Evolutionary conservation across 1,140 invertebrate genomes (phyloP).

Genomic region (Pinna nobilis): DNA sequence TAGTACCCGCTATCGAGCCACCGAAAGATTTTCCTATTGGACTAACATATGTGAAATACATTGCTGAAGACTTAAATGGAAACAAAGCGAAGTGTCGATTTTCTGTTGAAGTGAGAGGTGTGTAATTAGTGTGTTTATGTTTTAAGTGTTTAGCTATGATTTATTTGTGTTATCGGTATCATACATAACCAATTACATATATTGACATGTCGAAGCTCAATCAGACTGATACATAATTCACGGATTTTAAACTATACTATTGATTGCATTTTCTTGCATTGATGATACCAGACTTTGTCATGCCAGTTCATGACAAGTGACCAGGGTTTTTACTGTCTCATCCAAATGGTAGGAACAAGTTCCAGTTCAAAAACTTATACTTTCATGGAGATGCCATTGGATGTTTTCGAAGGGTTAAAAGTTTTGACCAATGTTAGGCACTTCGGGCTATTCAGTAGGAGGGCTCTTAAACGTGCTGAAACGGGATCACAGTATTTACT

Average conservation of each 20-base stretch:
- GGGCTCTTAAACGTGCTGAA: too few relatives aligned
- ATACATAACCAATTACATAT: background rate
- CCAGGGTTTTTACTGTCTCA: too few relatives aligned
- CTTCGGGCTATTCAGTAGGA: too few relatives aligned
- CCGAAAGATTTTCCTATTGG: constrained; percentile 75
- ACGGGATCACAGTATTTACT: too few relatives aligned
- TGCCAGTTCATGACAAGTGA: too few relatives aligned
- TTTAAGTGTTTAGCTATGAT: background rate
- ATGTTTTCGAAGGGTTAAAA: too few relatives aligned
- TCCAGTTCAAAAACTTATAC: too few relatives aligned
- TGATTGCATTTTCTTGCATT: background rate
- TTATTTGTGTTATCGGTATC: background rate
- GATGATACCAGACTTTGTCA: too few relatives aligned
- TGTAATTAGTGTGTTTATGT: constrained; percentile 10
- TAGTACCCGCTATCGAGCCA: constrained; percentile 76
- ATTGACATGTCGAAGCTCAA: background rate
- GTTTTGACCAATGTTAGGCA: too few relatives aligned
- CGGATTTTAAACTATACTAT: too few relatives aligned
- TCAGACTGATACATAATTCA: background rate
- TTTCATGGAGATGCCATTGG: too few relatives aligned
- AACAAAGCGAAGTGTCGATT: constrained; percentile 76
- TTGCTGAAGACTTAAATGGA: constrained; percentile 74
- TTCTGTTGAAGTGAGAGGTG: constrained; percentile 75
- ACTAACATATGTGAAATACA: constrained; percentile 72
- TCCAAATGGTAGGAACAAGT: too few relatives aligned